Evolutionary conservation across 2,113 vertebrate species (phyloP).

Genomic region (Gambusia holbrooki): DNA sequence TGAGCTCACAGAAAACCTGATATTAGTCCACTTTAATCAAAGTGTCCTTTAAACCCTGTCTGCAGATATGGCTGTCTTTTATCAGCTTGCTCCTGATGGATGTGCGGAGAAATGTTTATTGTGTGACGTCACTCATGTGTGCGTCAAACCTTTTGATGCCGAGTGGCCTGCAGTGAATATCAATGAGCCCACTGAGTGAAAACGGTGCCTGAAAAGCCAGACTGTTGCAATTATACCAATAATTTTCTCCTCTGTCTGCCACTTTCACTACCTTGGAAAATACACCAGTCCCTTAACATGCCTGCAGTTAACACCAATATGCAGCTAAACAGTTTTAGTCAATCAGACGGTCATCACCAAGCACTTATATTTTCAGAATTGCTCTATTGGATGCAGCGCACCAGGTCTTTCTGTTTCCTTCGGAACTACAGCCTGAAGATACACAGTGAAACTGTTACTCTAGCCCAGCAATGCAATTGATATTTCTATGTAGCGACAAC

Average conservation of each 20-base stretch:
- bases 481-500: background rate
- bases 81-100: conserved; percentile 40
- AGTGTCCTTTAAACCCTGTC: conserved; percentile 29
- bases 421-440: background rate
- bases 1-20: conserved; percentile 6
- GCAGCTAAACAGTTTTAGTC: background rate
- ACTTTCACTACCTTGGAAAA: conserved; percentile 16
- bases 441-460: background rate
- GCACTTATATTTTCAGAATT: background rate
- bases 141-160: conserved; percentile 61
- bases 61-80: conserved; percentile 39
- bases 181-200: conserved; percentile 53
- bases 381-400: background rate
- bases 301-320: conserved; percentile 1
- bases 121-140: conserved; percentile 60
- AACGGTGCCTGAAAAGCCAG: conserved; percentile 30
- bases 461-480: background rate
- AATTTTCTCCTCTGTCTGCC: conserved; percentile 18
- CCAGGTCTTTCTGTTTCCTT: background rate
- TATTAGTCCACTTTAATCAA: conserved; percentile 10
- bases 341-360: background rate
- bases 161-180: conserved; percentile 55
- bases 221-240: conserved; percentile 25
- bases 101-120: conserved; percentile 57
- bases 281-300: conserved; percentile 13